A percentile compares a stretch with the other conserved stretches of the same genome.
These are phyloP conservation scores for Anastrepha ludens DNA, from an alignment of 1,140 invertebrate species.

Conservation along the genomic window DNA sequence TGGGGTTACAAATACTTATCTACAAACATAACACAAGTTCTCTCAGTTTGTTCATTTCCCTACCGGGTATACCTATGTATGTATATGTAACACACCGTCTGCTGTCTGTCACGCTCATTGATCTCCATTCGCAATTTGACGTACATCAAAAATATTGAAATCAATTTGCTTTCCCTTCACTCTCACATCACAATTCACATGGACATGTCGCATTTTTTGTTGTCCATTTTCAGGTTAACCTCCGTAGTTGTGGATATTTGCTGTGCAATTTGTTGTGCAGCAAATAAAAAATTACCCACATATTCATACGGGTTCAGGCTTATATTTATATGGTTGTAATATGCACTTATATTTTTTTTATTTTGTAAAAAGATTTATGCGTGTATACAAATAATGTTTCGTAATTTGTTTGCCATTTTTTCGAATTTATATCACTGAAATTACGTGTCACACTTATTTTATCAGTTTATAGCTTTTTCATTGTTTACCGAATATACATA, in stretches of 20 bases:
- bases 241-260: not conserved
- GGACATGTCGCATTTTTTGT: not conserved
- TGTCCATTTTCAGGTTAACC: not conserved
- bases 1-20: no score
- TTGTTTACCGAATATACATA: not conserved
- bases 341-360: constrained; percentile 2
- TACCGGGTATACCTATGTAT: not conserved
- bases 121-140: constrained; percentile 28
- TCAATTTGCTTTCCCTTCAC: not conserved
- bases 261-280: not conserved
- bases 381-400: constrained; percentile 23
- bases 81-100: not conserved
- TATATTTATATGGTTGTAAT: not conserved
- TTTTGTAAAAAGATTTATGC: constrained; percentile 13
- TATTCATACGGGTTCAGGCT: not conserved
- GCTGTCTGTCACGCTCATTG: constrained; percentile 24
- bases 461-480: constrained; percentile 7
- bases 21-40: no score
- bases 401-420: constrained; percentile 46
- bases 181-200: not conserved
- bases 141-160: constrained; percentile 50
- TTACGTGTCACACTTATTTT: constrained; percentile 34
- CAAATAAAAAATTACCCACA: not conserved
- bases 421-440: constrained; percentile 19
- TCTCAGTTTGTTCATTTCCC: not conserved